These are phyloP conservation scores for Circaetus cinerascens DNA, from an alignment of 2,113 vertebrate genomes.

Conservation along the genomic window DNA sequence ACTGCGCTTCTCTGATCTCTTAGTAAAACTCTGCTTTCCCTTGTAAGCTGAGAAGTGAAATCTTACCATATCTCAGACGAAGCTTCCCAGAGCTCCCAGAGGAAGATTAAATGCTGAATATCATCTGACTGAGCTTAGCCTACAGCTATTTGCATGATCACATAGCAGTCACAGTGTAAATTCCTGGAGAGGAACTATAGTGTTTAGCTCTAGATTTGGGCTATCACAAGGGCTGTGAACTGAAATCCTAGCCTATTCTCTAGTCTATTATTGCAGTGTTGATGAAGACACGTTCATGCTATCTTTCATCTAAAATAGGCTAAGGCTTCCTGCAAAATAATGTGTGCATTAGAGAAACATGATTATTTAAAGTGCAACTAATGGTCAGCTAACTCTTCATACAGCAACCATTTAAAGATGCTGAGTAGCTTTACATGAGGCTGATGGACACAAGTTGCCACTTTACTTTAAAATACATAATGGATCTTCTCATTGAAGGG, in stretches of 20 bases:
- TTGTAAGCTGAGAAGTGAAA: neutral
- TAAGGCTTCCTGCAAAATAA: neutral
- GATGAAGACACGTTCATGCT: neutral
- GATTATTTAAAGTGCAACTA: neutral
- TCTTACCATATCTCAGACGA: neutral
- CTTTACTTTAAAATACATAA: neutral
- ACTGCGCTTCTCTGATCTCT: neutral
- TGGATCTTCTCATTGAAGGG: neutral
- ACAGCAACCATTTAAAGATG: neutral
- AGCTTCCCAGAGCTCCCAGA: neutral
- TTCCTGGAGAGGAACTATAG: neutral
- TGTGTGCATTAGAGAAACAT: neutral
- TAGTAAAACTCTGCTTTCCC: neutral
- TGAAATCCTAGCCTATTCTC: neutral
- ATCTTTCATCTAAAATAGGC: neutral
- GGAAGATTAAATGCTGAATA: constrained; percentile 13
- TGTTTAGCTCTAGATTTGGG: neutral
- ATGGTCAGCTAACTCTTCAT: neutral
- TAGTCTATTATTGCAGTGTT: neutral
- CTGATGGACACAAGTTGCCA: neutral
- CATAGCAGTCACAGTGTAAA: neutral
- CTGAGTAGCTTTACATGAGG: neutral
- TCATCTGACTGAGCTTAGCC: neutral
- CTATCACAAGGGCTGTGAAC: neutral
- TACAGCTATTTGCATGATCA: constrained; percentile 16